These are phyloP conservation scores for Scaptomyza hsui DNA, from an alignment of 1,140 invertebrate species.

Conservation along the genomic window DNA sequence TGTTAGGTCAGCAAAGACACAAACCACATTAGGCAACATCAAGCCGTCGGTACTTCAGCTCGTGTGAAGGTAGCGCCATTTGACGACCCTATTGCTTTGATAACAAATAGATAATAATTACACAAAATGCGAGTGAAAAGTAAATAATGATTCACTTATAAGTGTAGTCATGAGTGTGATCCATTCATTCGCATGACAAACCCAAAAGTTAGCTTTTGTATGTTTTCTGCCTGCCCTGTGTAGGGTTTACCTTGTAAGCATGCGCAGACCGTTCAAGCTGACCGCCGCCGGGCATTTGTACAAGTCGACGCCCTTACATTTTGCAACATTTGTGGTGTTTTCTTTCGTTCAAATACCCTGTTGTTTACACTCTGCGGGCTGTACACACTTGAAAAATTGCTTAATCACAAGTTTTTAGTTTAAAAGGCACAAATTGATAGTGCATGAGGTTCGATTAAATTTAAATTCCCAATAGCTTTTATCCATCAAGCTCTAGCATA, in stretches of 20 bases:
- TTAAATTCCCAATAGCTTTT: too few relatives aligned
- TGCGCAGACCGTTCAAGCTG: slow-evolving; percentile 10
- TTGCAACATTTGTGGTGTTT: not conserved
- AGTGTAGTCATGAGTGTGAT: slow-evolving; percentile 8
- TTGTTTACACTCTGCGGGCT: not conserved
- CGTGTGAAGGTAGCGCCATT: slow-evolving; percentile 6
- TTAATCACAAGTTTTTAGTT: not conserved
- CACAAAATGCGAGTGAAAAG: not conserved
- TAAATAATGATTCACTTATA: not conserved
- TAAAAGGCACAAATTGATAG: not conserved
- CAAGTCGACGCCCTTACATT: slow-evolving; percentile 32
- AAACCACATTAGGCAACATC: slow-evolving; percentile 3
- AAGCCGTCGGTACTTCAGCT: slow-evolving; percentile 5
- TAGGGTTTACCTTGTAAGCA: slow-evolving; percentile 26
- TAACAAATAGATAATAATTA: slow-evolving; percentile 6
- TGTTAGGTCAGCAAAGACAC: not conserved
- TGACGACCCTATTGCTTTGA: not conserved
- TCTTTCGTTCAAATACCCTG: not conserved
- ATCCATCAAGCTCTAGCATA: too few relatives aligned
- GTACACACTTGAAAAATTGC: not conserved
- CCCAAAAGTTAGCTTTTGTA: not conserved
- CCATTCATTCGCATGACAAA: slow-evolving; percentile 16
- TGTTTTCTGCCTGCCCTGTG: not conserved
- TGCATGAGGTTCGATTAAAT: not conserved
- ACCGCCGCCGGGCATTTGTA: slow-evolving; percentile 1